phyloP scores from a whole-genome alignment of 2,888 invertebrate species.

The Spodoptera picta region DNA sequence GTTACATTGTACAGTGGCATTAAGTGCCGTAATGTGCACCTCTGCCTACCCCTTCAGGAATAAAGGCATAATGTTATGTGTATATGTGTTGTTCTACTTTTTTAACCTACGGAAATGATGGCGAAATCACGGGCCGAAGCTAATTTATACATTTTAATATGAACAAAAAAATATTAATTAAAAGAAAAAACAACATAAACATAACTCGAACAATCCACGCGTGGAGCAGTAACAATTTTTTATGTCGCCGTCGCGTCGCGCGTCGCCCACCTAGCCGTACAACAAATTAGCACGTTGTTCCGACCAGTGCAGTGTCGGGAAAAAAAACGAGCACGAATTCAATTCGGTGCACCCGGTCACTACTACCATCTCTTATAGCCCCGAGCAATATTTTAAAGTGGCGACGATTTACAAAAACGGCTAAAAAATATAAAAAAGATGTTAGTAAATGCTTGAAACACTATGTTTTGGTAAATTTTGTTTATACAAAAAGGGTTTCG shows the following conservation, averaged over 20 bases:
- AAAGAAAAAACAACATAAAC: too few species aligned
- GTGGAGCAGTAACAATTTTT: conserved; percentile 6
- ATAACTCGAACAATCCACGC: too few species aligned
- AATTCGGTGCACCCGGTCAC: conserved; percentile 63
- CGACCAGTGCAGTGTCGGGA: conserved; percentile 28
- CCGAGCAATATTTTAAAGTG: conserved; percentile 30
- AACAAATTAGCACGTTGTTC: conserved; percentile 46
- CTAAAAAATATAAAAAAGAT: background rate
- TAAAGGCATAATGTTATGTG: too few species aligned
- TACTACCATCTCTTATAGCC: conserved; percentile 37
- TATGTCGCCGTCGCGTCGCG: conserved; percentile 17
- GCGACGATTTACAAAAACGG: background rate
- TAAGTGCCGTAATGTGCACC: too few species aligned
- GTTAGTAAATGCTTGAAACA: background rate
- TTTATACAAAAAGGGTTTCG: conserved; percentile 19
- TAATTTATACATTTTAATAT: too few species aligned
- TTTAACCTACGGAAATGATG: too few species aligned
- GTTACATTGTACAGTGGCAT: too few species aligned
- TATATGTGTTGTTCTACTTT: too few species aligned
- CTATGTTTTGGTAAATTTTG: background rate
- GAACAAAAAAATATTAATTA: too few species aligned
- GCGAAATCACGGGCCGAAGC: too few species aligned
- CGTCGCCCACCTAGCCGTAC: conserved; percentile 26
- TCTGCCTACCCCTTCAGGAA: too few species aligned
- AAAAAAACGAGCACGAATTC: conserved; percentile 61